Evolutionary conservation across 2,797 vertebrate genomes (phyloP), one percentile per base, ranked within the genome.

Genomic region (Octomys mimax): DNA sequence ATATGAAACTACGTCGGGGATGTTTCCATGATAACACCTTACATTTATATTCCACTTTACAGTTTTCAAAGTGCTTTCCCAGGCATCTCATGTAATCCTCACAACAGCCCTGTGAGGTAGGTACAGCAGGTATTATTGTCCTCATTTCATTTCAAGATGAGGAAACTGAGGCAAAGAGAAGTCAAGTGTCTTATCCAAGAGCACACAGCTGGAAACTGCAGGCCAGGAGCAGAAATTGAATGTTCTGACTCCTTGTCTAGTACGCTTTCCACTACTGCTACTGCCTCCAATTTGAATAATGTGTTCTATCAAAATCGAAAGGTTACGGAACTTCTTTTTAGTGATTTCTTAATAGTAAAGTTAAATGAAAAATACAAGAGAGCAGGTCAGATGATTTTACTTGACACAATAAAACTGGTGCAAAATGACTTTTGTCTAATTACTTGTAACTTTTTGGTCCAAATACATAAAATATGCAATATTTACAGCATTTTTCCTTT

Each of bases 401-500:
- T 98, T 92, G 95, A 98, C 97, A 95, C 66, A 98, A 98, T 98
- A 98, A 98, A 99, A 98, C 14, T 14, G 98, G 98, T 98, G 98
- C 98, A 98, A 99, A 98, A 66, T 91, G 98, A 98, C 97, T 98
- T 98, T 80, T 97, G 98, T 98, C 98, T 98, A 98, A 96, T 98
- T 98, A 98, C 93, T 98, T 98, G 92, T 98, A 99, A 98, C 97
- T 97, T 98, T 99, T 99, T 99, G 98, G 98, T 99, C 98, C 98
- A 98, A 98, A 98, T 98, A 99, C 98, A 98, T 98, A 99, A 99
- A 99, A 99, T 98, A 98, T 98, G 99, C 99, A 98, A 92, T 99
- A 99, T 99, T 98, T 99, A 99, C 99, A 99, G 99, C 99, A 98
- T 97, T 98, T 99, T 98, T 97, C 95, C 98, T 94, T 94, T 64